A percentile compares a stretch with the other conserved stretches of the same genome.
These are phyloP conservation scores for Pygmarrhopalites habei DNA, from an alignment of 1,140 invertebrate genomes.

Conservation along the genomic window DNA sequence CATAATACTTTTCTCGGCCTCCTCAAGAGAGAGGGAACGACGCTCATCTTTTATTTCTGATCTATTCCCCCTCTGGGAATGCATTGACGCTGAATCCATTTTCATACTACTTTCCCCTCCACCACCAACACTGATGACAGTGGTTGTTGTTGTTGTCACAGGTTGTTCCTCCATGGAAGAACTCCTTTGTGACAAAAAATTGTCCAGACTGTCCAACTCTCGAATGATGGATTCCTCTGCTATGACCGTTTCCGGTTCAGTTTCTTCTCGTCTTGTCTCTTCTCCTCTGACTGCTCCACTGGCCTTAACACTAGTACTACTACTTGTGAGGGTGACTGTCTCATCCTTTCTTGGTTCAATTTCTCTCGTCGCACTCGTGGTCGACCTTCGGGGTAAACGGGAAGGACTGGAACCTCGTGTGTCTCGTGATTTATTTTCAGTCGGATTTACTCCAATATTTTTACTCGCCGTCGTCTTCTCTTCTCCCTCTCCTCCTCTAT, in stretches of 20 bases:
- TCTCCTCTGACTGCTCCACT: background rate
- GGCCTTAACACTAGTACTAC: background rate
- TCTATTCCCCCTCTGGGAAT: background rate
- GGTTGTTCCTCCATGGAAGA: slow-evolving; percentile 34
- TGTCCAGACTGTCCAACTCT: slow-evolving; percentile 36
- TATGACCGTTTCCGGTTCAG: background rate
- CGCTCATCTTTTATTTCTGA: no score
- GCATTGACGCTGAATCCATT: background rate
- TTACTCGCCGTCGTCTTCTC: background rate
- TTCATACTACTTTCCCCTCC: background rate
- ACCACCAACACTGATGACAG: no score
- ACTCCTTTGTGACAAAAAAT: slow-evolving; percentile 25
- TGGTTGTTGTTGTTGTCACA: no score
- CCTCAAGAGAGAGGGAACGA: no score
- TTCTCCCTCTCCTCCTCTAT: background rate
- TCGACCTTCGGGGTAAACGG: background rate
- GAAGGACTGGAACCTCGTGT: slow-evolving; percentile 22
- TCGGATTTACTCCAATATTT: slow-evolving; percentile 1
- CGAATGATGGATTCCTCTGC: slow-evolving; percentile 33
- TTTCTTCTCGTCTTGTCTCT: background rate
- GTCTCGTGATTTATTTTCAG: slow-evolving; percentile 24
- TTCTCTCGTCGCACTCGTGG: background rate
- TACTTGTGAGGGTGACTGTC: background rate
- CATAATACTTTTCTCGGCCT: no score
- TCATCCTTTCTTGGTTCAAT: background rate